phyloP scores from a whole-genome alignment of 2,888 invertebrate genomes.

The Heterodera filipjevi region DNA sequence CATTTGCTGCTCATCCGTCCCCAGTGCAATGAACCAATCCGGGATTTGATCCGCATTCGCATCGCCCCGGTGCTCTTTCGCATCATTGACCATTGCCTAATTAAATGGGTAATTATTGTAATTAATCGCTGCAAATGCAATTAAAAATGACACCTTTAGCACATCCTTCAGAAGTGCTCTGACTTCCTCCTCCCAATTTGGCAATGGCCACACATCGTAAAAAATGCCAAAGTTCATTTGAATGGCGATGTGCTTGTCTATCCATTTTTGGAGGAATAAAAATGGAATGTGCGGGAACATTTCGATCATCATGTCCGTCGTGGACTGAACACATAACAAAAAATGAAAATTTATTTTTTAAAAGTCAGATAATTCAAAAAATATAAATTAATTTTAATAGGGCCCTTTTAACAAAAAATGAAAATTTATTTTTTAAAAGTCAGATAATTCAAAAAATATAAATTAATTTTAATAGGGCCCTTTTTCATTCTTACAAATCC shows the following conservation, averaged over 20 bases:
- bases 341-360: not conserved
- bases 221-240: slow-evolving; percentile 5
- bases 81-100: not conserved
- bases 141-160: not conserved
- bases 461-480: not conserved
- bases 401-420: not conserved
- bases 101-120: not conserved
- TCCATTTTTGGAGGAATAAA: slow-evolving; percentile 13
- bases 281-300: slow-evolving; percentile 13
- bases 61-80: not conserved
- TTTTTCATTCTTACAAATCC: not conserved
- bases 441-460: no score
- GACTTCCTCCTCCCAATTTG: slow-evolving; percentile 6
- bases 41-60: not conserved
- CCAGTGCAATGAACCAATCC: not conserved
- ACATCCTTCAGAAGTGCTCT: not conserved
- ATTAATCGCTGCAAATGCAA: not conserved
- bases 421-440: not conserved
- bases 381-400: not conserved
- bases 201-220: slow-evolving; percentile 2
- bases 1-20: not conserved
- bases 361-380: no score
- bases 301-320: not conserved
- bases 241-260: slow-evolving; percentile 11
- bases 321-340: not conserved